phyloP scores from a whole-genome alignment of 2,113 vertebrate genomes.

The Nymphicus hollandicus region DNA sequence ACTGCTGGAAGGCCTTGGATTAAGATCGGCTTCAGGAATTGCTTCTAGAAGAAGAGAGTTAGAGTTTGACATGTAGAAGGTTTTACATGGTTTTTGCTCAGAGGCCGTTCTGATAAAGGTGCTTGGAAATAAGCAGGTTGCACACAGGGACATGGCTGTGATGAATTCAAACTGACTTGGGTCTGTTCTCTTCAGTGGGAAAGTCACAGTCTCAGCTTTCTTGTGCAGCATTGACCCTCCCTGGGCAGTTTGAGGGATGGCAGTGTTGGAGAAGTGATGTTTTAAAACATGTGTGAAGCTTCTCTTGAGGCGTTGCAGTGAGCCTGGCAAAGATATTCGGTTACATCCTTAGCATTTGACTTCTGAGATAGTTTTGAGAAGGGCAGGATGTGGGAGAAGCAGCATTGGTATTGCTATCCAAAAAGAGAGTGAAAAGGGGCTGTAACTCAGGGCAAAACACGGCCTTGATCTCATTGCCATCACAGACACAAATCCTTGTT shows the following conservation, averaged over 20 bases:
- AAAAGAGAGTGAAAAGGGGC: background rate
- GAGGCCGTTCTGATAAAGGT: background rate
- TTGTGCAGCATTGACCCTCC: background rate
- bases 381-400: background rate
- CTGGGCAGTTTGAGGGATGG: background rate
- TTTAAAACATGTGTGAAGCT: background rate
- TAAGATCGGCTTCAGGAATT: background rate
- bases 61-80: background rate
- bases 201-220: background rate
- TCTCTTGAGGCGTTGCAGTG: background rate
- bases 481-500: background rate
- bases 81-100: background rate
- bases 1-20: background rate
- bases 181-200: background rate
- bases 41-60: background rate
- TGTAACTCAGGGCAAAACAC: background rate
- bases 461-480: background rate
- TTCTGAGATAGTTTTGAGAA: background rate
- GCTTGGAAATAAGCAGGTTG: background rate
- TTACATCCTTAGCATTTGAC: background rate
- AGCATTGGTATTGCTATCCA: background rate
- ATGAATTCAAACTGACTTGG: background rate
- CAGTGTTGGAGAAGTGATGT: background rate
- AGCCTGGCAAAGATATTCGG: background rate
- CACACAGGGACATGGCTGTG: background rate